Conservation (phyloP, 2,888 invertebrate species). For the Chymomyza caudatula region DNA sequence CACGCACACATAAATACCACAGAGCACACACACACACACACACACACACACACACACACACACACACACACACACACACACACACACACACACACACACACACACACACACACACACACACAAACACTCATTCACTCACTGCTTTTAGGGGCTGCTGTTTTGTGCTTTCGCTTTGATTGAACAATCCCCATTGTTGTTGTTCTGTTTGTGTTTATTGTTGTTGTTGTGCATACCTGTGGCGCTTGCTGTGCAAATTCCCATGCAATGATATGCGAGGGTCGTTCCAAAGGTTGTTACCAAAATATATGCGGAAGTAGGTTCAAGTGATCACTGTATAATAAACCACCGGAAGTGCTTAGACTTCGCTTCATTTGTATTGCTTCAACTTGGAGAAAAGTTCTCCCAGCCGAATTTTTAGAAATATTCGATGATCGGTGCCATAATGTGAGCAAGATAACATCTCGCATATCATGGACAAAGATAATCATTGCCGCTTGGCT, state of each 20-base stretch:
- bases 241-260: constrained; percentile 57
- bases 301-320: too few species aligned
- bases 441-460: too few species aligned
- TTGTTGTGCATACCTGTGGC: constrained; percentile 58
- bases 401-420: too few species aligned
- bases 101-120: background rate
- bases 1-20: background rate
- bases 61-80: background rate
- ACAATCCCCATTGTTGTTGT: constrained; percentile 8
- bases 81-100: too few species aligned
- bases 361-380: background rate
- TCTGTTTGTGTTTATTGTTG: constrained; percentile 41
- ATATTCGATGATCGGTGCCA: too few species aligned
- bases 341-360: too few species aligned
- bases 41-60: background rate
- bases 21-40: background rate
- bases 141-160: constrained; percentile 48
- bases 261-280: constrained; percentile 38
- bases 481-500: too few species aligned
- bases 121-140: too few species aligned
- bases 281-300: too few species aligned
- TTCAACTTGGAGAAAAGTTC: too few species aligned
- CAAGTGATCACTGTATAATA: too few species aligned
- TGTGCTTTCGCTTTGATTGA: constrained; percentile 10
- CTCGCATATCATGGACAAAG: too few species aligned